phyloP scores from a whole-genome alignment of 92 coral and sea anemone genomes.

The Paramuricea clavata region DNA sequence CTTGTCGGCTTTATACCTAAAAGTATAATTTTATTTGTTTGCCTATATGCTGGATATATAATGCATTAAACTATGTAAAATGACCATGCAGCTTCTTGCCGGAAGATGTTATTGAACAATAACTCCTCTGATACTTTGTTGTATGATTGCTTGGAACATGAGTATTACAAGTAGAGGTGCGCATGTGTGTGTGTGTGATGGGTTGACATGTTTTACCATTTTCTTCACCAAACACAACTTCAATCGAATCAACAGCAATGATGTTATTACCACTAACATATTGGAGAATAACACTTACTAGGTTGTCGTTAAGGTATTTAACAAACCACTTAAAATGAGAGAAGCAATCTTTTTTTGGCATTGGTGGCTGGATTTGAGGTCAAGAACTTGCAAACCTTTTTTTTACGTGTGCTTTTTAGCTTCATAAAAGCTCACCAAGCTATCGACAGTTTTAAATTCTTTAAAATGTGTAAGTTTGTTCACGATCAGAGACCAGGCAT shows the following conservation, averaged over 20 bases:
- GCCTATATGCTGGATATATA: no score
- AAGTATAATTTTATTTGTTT: no score
- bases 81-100: constrained; percentile 14
- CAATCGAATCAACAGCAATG: constrained; percentile 11
- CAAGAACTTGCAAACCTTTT: constrained; percentile 53
- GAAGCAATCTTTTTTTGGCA: constrained; percentile 36
- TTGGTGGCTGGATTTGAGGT: constrained; percentile 22
- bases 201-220: constrained; percentile 20
- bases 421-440: constrained; percentile 37
- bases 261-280: constrained; percentile 39
- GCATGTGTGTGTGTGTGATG: constrained; percentile 48
- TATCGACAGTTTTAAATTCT: constrained; percentile 45
- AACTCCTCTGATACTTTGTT: constrained; percentile 34
- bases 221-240: constrained; percentile 25
- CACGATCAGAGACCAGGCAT: constrained; percentile 61
- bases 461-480: constrained; percentile 10
- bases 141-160: constrained; percentile 39
- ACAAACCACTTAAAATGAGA: constrained; percentile 53
- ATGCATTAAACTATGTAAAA: constrained; percentile 22
- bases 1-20: no score
- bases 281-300: constrained; percentile 38
- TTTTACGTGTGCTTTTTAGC: constrained; percentile 49
- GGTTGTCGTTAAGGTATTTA: constrained; percentile 40
- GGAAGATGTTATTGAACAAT: not conserved
- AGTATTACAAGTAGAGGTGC: constrained; percentile 20